Conservation (phyloP, 2,888 invertebrate species). For the Drosophila ustulata region DNA sequence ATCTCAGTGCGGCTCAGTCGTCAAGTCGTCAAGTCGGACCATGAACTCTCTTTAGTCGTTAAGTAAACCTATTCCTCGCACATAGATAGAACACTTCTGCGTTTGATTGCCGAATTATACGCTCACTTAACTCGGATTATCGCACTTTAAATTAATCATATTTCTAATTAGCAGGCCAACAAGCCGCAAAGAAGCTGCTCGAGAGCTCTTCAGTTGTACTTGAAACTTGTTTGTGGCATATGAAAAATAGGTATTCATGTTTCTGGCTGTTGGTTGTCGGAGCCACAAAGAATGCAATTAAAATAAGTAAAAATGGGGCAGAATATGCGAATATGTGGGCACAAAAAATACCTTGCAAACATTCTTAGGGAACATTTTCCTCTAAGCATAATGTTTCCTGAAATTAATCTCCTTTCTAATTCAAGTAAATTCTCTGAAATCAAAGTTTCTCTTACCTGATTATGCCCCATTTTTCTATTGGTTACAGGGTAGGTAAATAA, state of each 20-base stretch:
- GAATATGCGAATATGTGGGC: not conserved
- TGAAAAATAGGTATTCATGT: constrained; percentile 21
- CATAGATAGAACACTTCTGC: not conserved
- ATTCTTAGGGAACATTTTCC: too few relatives aligned
- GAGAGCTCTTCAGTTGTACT: constrained; percentile 20
- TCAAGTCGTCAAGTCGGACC: constrained; percentile 23
- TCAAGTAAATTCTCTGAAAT: not conserved
- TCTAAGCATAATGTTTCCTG: too few relatives aligned
- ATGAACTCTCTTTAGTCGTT: constrained; percentile 12
- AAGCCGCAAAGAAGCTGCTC: too few relatives aligned
- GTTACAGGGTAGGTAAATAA: constrained; percentile 15
- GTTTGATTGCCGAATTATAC: constrained; percentile 9
- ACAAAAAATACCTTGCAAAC: not conserved
- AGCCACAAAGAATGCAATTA: constrained; percentile 50
- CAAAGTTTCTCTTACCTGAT: not conserved
- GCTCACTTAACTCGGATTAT: constrained; percentile 10
- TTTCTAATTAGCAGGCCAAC: constrained; percentile 18
- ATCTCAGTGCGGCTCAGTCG: constrained; percentile 17
- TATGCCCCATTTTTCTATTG: not conserved
- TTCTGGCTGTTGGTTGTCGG: constrained; percentile 16
- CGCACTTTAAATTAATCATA: constrained; percentile 8
- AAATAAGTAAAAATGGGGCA: constrained; percentile 5
- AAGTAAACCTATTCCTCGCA: not conserved
- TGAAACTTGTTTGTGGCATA: constrained; percentile 14
- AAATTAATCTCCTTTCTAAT: not conserved